These are phyloP conservation scores for Cheilosia pagana DNA, from an alignment of 2,888 invertebrate species.

Conservation along the genomic window DNA sequence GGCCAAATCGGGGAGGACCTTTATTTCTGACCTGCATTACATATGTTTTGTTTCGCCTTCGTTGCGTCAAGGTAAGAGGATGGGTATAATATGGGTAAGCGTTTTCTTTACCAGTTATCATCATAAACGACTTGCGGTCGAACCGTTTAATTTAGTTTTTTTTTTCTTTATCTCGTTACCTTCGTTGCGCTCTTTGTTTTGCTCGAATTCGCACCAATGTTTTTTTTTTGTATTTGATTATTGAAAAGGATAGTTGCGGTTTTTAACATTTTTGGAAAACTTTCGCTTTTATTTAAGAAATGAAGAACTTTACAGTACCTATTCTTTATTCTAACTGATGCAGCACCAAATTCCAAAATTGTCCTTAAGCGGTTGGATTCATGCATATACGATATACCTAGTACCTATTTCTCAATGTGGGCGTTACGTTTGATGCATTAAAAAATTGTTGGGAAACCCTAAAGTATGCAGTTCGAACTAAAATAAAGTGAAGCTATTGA, in stretches of 20 bases:
- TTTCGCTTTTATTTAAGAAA: constrained; percentile 62
- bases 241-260: constrained; percentile 58
- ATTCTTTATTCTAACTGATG: neutral
- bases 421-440: too few relatives aligned
- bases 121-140: constrained; percentile 70
- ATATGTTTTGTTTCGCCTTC: constrained; percentile 33
- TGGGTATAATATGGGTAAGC: constrained; percentile 18
- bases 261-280: constrained; percentile 52
- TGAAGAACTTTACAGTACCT: constrained; percentile 21
- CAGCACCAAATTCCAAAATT: too few relatives aligned
- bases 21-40: constrained; percentile 60
- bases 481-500: too few relatives aligned
- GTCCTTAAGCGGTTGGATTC: too few relatives aligned
- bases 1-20: constrained; percentile 20
- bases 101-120: constrained; percentile 41
- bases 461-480: too few relatives aligned
- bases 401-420: too few relatives aligned
- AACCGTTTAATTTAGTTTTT: constrained; percentile 69
- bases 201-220: constrained; percentile 21
- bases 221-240: constrained; percentile 19
- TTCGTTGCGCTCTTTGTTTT: constrained; percentile 45
- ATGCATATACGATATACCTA: too few relatives aligned
- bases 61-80: constrained; percentile 57
- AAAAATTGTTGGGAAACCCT: neutral
- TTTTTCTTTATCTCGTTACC: constrained; percentile 44